Evolutionary conservation across 2,888 invertebrate genomes (phyloP).

Genomic region (Hyppa rectilinea): DNA sequence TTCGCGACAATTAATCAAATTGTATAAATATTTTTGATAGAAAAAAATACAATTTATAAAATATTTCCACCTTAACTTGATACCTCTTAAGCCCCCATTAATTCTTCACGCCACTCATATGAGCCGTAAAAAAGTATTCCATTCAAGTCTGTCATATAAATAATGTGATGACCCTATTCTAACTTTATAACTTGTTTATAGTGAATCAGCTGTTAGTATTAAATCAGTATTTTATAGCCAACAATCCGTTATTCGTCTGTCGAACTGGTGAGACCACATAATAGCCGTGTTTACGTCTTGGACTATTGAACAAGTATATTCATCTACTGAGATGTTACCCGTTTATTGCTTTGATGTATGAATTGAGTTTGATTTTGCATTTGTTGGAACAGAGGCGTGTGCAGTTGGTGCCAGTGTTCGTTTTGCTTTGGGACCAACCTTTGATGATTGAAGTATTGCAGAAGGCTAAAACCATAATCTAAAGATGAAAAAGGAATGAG

Average conservation of each 20-base stretch:
- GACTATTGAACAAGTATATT: slow-evolving; percentile 44
- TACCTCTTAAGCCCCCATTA: slow-evolving; percentile 34
- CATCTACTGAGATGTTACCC: slow-evolving; percentile 43
- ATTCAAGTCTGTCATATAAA: slow-evolving; percentile 60
- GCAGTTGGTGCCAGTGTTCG: slow-evolving; percentile 6
- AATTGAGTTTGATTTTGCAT: slow-evolving; percentile 40
- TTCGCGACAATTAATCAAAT: not conserved
- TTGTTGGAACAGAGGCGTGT: slow-evolving; percentile 19
- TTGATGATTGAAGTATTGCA: slow-evolving; percentile 2
- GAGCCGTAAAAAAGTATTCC: slow-evolving; percentile 54
- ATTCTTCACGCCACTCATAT: slow-evolving; percentile 52
- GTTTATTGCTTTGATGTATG: slow-evolving; percentile 60
- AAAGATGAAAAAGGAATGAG: not conserved
- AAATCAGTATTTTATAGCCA: slow-evolving; percentile 78
- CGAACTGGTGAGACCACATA: slow-evolving; percentile 72
- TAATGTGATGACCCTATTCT: slow-evolving; percentile 64
- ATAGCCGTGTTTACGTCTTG: slow-evolving; percentile 72
- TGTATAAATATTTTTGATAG: not conserved
- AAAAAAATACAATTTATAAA: slow-evolving; percentile 24
- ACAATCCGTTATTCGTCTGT: slow-evolving; percentile 73
- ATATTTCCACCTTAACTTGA: slow-evolving; percentile 20
- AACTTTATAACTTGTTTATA: slow-evolving; percentile 65
- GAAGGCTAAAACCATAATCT: not conserved
- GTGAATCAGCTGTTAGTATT: slow-evolving; percentile 76
- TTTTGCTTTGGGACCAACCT: not conserved